Conservation (phyloP, 2,888 invertebrate species). For the Cantharis nigra region DNA sequence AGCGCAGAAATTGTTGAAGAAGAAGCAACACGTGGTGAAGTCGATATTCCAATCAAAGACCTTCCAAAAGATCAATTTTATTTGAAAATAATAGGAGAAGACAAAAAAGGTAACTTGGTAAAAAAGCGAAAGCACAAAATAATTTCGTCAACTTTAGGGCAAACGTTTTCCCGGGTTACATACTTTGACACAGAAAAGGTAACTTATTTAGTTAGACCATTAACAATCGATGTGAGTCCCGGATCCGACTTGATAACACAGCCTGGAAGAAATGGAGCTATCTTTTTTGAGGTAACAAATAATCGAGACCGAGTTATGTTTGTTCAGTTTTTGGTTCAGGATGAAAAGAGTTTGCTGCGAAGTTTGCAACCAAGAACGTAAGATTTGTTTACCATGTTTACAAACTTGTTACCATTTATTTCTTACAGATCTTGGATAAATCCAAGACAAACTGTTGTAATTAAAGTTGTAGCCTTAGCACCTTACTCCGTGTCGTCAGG, state of each 20-base stretch:
- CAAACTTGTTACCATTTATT: background rate
- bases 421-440: conserved; percentile 53
- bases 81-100: conserved; percentile 44
- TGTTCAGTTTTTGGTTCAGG: conserved; percentile 65
- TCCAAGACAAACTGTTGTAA: conserved; percentile 64
- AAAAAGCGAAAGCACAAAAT: background rate
- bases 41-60: conserved; percentile 38
- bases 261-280: conserved; percentile 47
- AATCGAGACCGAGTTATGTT: conserved; percentile 62
- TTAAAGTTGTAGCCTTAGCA: conserved; percentile 57
- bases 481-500: conserved; percentile 54
- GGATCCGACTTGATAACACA: conserved; percentile 56
- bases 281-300: conserved; percentile 78
- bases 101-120: conserved; percentile 40
- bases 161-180: conserved; percentile 42
- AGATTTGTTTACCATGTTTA: conserved; percentile 42
- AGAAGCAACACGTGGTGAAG: conserved; percentile 23
- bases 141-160: conserved; percentile 35
- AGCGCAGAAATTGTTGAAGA: background rate
- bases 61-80: conserved; percentile 39
- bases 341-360: conserved; percentile 63
- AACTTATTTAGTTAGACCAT: conserved; percentile 39
- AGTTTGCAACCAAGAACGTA: conserved; percentile 62
- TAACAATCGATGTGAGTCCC: conserved; percentile 55
- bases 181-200: conserved; percentile 36